Evolutionary conservation across 2,888 invertebrate genomes (phyloP).

Genomic region (Chrysotoxum bicinctum): DNA sequence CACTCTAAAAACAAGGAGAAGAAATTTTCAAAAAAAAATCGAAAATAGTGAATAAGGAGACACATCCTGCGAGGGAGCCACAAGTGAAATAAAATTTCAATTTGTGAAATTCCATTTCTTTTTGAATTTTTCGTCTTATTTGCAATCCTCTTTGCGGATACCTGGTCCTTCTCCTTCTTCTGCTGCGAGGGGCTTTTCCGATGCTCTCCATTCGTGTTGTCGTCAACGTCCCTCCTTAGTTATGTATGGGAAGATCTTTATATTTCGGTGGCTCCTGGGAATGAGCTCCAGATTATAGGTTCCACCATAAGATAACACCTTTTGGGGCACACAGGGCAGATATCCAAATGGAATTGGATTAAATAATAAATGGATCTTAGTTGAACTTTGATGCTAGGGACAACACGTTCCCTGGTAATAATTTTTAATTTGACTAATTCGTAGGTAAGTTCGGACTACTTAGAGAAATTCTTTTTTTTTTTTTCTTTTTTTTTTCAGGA

Average conservation of each 20-base stretch:
- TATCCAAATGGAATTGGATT: constrained; percentile 62
- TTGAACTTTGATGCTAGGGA: constrained; percentile 28
- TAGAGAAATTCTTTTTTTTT: constrained; percentile 59
- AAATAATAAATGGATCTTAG: constrained; percentile 68
- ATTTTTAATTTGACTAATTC: constrained; percentile 70
- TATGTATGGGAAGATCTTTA: constrained; percentile 32
- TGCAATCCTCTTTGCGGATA: constrained; percentile 17
- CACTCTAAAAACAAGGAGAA: constrained; percentile 33
- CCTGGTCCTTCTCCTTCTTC: background rate
- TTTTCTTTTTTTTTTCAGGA: too few species aligned
- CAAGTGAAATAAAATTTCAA: constrained; percentile 80
- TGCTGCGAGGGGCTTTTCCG: background rate
- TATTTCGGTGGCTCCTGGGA: constrained; percentile 56
- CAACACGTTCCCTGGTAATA: constrained; percentile 35
- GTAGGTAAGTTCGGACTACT: constrained; percentile 50
- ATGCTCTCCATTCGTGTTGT: background rate
- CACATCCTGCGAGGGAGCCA: constrained; percentile 54
- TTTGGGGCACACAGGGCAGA: constrained; percentile 13
- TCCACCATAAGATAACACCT: constrained; percentile 47
- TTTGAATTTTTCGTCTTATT: constrained; percentile 56
- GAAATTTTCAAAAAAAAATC: background rate
- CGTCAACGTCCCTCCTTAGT: background rate
- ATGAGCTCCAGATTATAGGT: constrained; percentile 62
- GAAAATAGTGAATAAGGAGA: background rate
- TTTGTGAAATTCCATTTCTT: constrained; percentile 78